These are phyloP conservation scores for Campylomormyrus numenius DNA, from an alignment of 2,113 vertebrate genomes.

Conservation along the genomic window DNA sequence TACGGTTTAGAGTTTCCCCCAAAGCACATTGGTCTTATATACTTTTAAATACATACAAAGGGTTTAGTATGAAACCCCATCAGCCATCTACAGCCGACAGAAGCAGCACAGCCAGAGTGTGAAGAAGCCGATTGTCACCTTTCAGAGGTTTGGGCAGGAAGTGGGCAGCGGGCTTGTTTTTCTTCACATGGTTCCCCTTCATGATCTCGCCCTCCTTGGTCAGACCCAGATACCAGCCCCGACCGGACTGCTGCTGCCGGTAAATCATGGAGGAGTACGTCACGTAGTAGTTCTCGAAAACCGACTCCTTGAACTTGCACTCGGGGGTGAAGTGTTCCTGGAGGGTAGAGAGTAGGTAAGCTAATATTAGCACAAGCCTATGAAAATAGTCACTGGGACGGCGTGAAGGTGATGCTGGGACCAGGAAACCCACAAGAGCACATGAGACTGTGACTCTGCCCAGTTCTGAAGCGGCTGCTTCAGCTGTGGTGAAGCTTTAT, in stretches of 20 bases:
- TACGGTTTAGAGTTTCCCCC: not conserved
- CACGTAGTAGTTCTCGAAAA: conserved; percentile 99
- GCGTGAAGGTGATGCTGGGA: not conserved
- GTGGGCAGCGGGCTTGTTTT: conserved; percentile 96
- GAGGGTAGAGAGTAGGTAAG: conserved; percentile 24
- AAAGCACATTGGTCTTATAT: not conserved
- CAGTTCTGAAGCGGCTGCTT: not conserved
- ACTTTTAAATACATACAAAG: not conserved
- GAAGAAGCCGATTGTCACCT: conserved; percentile 63
- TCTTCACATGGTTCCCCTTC: conserved; percentile 99
- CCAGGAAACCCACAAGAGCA: not conserved
- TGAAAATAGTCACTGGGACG: not conserved
- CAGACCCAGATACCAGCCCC: conserved; percentile 97
- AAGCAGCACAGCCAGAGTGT: not conserved
- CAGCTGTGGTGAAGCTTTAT: not conserved
- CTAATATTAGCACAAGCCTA: not conserved
- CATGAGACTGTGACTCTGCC: not conserved
- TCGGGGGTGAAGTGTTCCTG: conserved; percentile 98
- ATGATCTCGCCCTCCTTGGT: conserved; percentile 99
- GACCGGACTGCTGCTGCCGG: conserved; percentile 94
- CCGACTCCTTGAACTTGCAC: conserved; percentile 99
- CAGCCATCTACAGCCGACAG: not conserved
- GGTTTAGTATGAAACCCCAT: not conserved
- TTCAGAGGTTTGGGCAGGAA: conserved; percentile 98
- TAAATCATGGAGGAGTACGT: conserved; percentile 99